Percentiles rank a stretch among this genome's conserved stretches.
These are phyloP conservation scores for Palythoa grandiflora DNA, from an alignment of 92 coral and sea anemone species.

Conservation along the genomic window DNA sequence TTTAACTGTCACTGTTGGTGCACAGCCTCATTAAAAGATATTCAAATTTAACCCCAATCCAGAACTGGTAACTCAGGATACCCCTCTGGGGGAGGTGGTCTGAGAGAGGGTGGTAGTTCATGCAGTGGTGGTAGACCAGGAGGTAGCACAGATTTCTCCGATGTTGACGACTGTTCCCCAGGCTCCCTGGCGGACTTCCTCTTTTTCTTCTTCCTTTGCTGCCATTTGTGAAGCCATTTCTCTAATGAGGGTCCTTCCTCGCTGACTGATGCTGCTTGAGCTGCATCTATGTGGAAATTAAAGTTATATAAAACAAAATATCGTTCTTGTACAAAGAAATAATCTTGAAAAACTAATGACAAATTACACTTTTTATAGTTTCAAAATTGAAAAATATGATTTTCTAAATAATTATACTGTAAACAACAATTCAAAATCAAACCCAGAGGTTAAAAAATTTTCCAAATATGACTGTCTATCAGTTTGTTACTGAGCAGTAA, in stretches of 20 bases:
- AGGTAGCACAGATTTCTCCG: constrained; percentile 73
- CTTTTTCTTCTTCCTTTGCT: constrained; percentile 66
- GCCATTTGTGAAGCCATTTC: constrained; percentile 88
- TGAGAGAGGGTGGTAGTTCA: constrained; percentile 87
- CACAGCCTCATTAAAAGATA: not conserved
- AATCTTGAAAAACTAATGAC: too few relatives aligned
- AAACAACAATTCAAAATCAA: too few relatives aligned
- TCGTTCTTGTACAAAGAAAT: too few relatives aligned
- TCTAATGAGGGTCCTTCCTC: constrained; percentile 67
- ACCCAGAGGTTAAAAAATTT: too few relatives aligned
- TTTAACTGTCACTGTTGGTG: not conserved
- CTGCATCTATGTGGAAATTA: constrained; percentile 49
- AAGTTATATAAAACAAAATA: not conserved
- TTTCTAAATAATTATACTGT: too few relatives aligned
- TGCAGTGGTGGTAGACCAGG: constrained; percentile 87
- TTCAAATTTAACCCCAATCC: constrained; percentile 79
- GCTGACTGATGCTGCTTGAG: not conserved
- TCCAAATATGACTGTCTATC: too few relatives aligned
- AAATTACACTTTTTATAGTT: too few relatives aligned
- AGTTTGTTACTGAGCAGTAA: too few relatives aligned
- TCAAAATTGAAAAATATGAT: too few relatives aligned
- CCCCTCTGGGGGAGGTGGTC: constrained; percentile 96
- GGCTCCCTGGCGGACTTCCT: constrained; percentile 39
- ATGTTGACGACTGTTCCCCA: constrained; percentile 25
- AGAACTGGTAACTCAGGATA: constrained; percentile 75